A percentile compares a stretch with the other conserved stretches of the same genome.
Conservation (phyloP, 2,113 vertebrate species). For the Pampusana beccarii region DNA sequence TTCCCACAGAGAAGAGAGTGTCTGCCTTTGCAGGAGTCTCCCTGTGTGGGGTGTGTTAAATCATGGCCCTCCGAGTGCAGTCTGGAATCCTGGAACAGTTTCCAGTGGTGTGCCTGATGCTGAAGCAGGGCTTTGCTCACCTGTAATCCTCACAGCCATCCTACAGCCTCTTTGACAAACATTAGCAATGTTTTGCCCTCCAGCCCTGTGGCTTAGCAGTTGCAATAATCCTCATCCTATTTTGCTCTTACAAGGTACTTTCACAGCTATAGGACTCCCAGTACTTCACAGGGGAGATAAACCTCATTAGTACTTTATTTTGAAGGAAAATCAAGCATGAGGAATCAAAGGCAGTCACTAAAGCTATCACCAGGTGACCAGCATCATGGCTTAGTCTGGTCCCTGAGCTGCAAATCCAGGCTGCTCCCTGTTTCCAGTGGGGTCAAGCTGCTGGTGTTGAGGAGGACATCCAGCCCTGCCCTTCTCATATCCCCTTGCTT, state of each 20-base stretch:
- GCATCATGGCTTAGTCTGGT: background rate
- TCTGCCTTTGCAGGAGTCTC: conserved; percentile 19
- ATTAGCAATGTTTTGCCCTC: background rate
- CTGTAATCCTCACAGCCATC: background rate
- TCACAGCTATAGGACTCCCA: background rate
- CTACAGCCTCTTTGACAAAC: background rate
- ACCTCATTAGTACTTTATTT: background rate
- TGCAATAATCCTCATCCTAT: background rate
- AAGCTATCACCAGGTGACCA: background rate
- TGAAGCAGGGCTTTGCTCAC: background rate
- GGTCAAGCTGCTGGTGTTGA: background rate
- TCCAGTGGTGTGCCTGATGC: background rate
- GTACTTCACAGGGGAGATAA: background rate
- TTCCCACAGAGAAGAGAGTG: background rate
- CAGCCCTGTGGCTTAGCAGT: background rate
- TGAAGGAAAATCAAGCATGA: background rate
- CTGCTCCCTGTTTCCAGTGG: background rate
- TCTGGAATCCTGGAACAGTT: background rate
- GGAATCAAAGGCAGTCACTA: background rate
- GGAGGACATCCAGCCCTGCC: background rate
- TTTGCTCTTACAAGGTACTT: background rate
- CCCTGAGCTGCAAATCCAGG: background rate
- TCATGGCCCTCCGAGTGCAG: background rate
- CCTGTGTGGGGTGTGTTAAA: background rate
- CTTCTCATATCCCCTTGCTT: background rate